Conservation (phyloP, 2,797 vertebrate genomes). For the Trichosurus vulpecula region DNA sequence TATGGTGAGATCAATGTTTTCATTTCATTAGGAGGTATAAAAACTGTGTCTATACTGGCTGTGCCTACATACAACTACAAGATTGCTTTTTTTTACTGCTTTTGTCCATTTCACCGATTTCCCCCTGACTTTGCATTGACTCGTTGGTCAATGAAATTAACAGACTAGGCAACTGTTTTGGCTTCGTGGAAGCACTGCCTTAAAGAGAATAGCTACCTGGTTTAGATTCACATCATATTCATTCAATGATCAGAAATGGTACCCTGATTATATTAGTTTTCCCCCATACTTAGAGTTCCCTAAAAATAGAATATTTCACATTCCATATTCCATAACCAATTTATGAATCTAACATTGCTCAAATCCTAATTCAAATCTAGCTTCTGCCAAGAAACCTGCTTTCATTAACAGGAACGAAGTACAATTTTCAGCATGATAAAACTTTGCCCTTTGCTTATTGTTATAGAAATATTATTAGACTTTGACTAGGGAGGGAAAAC, state of each 20-base stretch:
- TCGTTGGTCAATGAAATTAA: not conserved
- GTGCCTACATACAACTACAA: not conserved
- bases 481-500: not conserved
- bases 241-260: not conserved
- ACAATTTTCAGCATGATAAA: not conserved
- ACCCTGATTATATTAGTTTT: not conserved
- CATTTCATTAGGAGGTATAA: not conserved
- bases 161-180: not conserved
- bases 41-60: not conserved
- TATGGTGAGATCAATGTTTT: not conserved
- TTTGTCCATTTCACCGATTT: not conserved
- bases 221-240: not conserved
- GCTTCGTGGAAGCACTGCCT: not conserved
- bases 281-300: not conserved
- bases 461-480: not conserved
- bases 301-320: not conserved
- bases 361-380: not conserved
- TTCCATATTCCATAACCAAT: not conserved
- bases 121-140: not conserved
- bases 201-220: not conserved
- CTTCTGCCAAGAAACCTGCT: not conserved
- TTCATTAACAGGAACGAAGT: not conserved
- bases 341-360: not conserved
- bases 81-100: not conserved
- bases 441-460: not conserved